Evolutionary conservation across 2,797 vertebrate genomes (phyloP).

Genomic region (Anguilla pacifica): DNA sequence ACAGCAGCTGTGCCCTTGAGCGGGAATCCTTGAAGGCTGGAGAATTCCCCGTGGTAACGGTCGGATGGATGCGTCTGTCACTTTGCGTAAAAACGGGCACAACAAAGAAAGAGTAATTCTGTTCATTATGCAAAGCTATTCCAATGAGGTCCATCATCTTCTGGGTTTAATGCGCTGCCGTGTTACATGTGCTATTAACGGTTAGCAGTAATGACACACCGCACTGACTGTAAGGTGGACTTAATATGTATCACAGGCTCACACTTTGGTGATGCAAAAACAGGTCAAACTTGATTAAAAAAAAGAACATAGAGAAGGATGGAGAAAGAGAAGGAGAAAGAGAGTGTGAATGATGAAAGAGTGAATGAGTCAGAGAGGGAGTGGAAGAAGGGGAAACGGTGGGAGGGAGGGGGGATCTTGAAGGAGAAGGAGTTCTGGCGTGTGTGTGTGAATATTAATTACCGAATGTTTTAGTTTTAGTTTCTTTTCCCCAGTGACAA

Average conservation of each 20-base stretch:
- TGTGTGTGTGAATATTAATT: no score
- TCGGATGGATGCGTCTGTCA: conserved; percentile 49
- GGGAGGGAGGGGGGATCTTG: no score
- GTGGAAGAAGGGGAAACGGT: no score
- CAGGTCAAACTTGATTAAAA: not conserved
- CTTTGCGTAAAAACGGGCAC: conserved; percentile 44
- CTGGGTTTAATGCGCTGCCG: conserved; percentile 52
- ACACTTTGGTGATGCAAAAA: conserved; percentile 16
- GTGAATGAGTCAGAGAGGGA: no score
- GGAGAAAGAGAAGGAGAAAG: no score
- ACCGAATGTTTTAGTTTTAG: no score
- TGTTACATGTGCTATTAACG: conserved; percentile 40
- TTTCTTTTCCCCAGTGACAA: no score
- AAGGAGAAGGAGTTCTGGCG: no score
- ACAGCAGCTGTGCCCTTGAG: conserved; percentile 47
- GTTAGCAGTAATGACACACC: conserved; percentile 45
- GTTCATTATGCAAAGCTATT: conserved; percentile 46
- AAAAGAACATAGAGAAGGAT: not conserved
- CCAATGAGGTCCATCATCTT: conserved; percentile 45
- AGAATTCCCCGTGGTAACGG: conserved; percentile 43
- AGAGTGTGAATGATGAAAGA: no score
- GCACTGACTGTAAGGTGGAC: conserved; percentile 29
- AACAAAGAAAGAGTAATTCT: conserved; percentile 51
- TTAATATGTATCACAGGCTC: conserved; percentile 39
- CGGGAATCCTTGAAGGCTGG: conserved; percentile 26